Conservation (phyloP, 2,888 invertebrate genomes). For the Ophioninae sp. region DNA sequence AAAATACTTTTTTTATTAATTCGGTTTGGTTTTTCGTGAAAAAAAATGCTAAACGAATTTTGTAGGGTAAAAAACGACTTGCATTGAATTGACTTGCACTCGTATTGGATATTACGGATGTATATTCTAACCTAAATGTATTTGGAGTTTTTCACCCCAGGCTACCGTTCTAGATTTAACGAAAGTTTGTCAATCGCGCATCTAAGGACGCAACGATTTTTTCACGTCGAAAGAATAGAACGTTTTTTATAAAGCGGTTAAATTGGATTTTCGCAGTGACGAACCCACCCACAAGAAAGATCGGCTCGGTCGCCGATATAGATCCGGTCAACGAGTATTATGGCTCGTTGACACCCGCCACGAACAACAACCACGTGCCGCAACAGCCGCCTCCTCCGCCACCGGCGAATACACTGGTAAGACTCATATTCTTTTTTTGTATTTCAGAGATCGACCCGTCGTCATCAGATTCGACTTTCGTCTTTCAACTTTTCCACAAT, state of each 20-base stretch:
- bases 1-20: too few relatives aligned
- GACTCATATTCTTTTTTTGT: slow-evolving; percentile 35
- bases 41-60: too few relatives aligned
- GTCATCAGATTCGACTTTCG: neutral
- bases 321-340: slow-evolving; percentile 96
- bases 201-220: neutral
- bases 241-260: neutral
- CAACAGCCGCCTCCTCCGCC: slow-evolving; percentile 75
- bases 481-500: neutral
- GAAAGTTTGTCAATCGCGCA: neutral
- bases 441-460: neutral
- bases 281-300: slow-evolving; percentile 84
- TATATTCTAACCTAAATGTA: too few relatives aligned
- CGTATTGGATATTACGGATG: too few relatives aligned
- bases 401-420: slow-evolving; percentile 75
- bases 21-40: too few relatives aligned
- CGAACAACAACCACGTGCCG: slow-evolving; percentile 79
- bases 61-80: too few relatives aligned
- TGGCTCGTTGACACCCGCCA: slow-evolving; percentile 85
- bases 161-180: neutral
- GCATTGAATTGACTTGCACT: too few relatives aligned
- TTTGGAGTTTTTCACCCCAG: too few relatives aligned
- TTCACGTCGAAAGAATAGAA: neutral
- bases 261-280: slow-evolving; percentile 79
- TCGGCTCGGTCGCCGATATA: slow-evolving; percentile 96